phyloP scores from a whole-genome alignment of 2,113 vertebrate genomes.

The Grantiella picta region DNA sequence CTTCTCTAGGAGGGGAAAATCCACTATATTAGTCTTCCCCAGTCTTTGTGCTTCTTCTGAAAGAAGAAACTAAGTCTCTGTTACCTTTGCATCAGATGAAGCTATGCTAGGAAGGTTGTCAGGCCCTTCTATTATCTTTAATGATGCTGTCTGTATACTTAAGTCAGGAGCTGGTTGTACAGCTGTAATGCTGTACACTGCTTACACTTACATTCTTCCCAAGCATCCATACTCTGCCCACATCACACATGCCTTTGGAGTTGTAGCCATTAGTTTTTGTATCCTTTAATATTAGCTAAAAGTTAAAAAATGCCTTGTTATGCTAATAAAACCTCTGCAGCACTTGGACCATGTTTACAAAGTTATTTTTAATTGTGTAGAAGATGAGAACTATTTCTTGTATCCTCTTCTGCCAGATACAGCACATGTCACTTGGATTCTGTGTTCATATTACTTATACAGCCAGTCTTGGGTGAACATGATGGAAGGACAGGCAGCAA shows the following conservation, averaged over 20 bases:
- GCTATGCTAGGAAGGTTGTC: background rate
- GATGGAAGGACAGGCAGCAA: slow-evolving; percentile 34
- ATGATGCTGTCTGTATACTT: background rate
- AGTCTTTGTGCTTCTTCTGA: background rate
- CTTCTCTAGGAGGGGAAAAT: background rate
- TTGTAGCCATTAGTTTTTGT: background rate
- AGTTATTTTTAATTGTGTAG: background rate
- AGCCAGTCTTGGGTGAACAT: slow-evolving; percentile 14
- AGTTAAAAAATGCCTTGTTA: background rate
- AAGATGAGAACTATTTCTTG: background rate
- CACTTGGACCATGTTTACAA: background rate
- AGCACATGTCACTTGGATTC: background rate
- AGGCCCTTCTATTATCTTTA: background rate
- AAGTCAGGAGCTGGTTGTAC: background rate
- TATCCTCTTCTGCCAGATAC: background rate
- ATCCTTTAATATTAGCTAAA: background rate
- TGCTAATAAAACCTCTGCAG: background rate
- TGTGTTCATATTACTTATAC: background rate
- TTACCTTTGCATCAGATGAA: background rate
- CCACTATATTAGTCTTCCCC: background rate
- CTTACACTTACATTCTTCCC: background rate
- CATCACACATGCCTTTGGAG: background rate
- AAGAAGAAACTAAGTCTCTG: background rate
- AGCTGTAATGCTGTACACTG: accelerated
- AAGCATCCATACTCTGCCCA: background rate